Conservation (phyloP, 1,140 invertebrate species). For the Acromyrmex charruanus region DNA sequence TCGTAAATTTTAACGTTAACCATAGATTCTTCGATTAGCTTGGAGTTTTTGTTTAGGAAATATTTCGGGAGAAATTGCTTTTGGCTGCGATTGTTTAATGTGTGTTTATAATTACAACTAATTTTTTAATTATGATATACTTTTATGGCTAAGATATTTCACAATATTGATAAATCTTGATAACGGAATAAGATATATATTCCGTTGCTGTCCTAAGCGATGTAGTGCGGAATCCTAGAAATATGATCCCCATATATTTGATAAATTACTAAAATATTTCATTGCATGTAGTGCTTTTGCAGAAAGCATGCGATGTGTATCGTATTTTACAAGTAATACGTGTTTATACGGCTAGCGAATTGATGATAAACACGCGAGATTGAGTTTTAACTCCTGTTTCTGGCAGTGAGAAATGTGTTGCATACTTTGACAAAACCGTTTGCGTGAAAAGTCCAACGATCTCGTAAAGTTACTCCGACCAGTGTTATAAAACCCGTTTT, state of each 20-base stretch:
- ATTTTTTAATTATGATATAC: background rate
- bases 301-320: background rate
- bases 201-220: background rate
- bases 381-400: background rate
- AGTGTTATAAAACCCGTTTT: slow-evolving; percentile 37
- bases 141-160: background rate
- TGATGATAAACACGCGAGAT: background rate
- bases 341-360: slow-evolving; percentile 6
- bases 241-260: background rate
- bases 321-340: background rate
- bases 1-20: slow-evolving; percentile 1
- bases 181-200: slow-evolving; percentile 9
- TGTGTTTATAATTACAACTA: background rate
- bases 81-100: background rate
- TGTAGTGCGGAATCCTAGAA: background rate
- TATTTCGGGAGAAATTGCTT: background rate
- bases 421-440: background rate
- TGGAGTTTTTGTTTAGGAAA: background rate
- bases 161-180: background rate
- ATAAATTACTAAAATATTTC: slow-evolving; percentile 23
- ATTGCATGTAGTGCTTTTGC: background rate
- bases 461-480: slow-evolving; percentile 4
- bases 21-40: background rate
- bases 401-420: background rate
- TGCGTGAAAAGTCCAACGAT: background rate